Evolutionary conservation across 1,140 invertebrate species (phyloP), one percentile per base, ranked within the genome.

Genomic region (Platyura marginata): DNA sequence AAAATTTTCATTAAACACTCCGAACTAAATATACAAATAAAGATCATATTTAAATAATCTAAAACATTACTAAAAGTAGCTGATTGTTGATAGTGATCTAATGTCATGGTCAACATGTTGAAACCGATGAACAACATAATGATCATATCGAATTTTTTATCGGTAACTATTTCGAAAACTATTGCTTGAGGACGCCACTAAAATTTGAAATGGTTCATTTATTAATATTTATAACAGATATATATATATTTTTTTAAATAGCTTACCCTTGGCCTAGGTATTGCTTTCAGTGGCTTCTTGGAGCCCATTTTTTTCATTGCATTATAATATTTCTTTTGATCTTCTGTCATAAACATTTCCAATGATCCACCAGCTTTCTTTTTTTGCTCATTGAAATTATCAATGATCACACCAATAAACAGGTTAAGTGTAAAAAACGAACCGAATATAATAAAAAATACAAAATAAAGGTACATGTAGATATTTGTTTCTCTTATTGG

Each of bases 241-340:
- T 29, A 29, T 13, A 29, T 29, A 29, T 29, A 6, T 8, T 29
- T 6, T 29, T 8, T 13, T 8, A 8, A 29, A 29, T 42, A 49
- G 59, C 59, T 71, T 72, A 93, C 88, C 74, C 80, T 88, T 51
- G 94, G 93, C 64, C 90, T 79, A 49, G 93, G 92, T 63, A 93
- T 95, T 46, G 93, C 91, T 74, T 98, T 98, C 57, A 94, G 72
- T 33, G 93, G 94, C 66, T 95, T 92, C 64, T 96, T 97, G 29
- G 85, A 91, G 49, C 90, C 88, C 90, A 98, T 96, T 69, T 96
- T 95, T 67, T 98, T 98, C 94, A 98, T 98, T 42, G 93, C 93
- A 66, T 94, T 95, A 70, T 97, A 98, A 67, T 98, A 98, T 69
- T 97, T 98, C 74, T 97, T 98, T 68, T 98, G 94, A 69, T 97